Evolutionary conservation across 2,113 vertebrate species (phyloP).

Genomic region (Muscicapa adusta): DNA sequence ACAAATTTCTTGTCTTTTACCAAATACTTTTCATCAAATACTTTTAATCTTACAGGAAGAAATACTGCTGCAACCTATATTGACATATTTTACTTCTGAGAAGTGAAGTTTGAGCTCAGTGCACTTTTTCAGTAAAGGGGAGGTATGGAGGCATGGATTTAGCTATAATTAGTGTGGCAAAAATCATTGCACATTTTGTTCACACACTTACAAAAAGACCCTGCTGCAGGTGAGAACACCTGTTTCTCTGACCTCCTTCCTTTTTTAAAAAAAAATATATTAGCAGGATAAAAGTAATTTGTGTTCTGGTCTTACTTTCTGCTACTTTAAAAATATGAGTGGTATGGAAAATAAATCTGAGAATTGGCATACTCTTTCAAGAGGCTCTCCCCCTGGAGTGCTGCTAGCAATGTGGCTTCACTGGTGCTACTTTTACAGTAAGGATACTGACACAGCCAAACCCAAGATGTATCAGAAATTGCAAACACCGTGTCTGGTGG

Average conservation of each 20-base stretch:
- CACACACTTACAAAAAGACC: neutral
- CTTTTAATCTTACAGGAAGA: neutral
- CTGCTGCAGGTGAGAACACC: neutral
- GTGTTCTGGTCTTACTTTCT: neutral
- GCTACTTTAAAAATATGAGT: neutral
- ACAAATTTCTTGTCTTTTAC: neutral
- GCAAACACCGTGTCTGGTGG: neutral
- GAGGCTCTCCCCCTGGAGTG: neutral
- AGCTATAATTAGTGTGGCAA: neutral
- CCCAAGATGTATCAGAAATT: neutral
- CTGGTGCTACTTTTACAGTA: neutral
- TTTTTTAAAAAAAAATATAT: neutral
- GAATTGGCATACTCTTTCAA: neutral
- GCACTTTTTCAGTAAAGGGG: neutral
- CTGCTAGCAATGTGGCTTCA: neutral
- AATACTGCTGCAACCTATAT: neutral
- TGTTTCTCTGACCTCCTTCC: neutral
- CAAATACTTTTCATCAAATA: neutral
- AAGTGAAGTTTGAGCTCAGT: neutral
- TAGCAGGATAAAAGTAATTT: neutral
- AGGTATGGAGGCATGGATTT: neutral
- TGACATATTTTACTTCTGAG: neutral
- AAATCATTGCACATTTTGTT: neutral
- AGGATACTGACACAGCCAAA: neutral
- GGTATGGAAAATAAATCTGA: neutral